Evolutionary conservation across 2,113 vertebrate genomes (phyloP), one percentile per base, ranked within the genome.

Genomic region (Rhipidura dahli): DNA sequence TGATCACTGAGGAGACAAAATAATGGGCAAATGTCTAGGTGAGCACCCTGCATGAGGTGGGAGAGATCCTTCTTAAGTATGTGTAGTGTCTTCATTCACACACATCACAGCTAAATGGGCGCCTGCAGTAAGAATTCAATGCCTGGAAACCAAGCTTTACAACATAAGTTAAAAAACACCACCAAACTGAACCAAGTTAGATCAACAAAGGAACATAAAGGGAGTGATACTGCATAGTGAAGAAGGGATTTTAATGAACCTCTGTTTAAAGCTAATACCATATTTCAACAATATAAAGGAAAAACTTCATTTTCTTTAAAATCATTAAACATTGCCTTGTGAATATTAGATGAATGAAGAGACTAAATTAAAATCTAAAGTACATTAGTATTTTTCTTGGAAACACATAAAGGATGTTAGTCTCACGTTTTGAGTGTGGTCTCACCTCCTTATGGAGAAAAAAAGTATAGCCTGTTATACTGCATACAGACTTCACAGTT

Each of bases 71-170:
- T 35, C 44, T 15, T 64, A 78, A 45, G 13, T 2, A 23, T 16
- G 15, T 0, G 0, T 11, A 42, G 21, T 37, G 27, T n/a, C 39
- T 40, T 17, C 50, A 82, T 45, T 60, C 3, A 7, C 16, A 72
- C 11, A n/a, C 15, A 22, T 53, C 65, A 73, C 35, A 73, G 24
- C 40, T 33, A 54, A 54, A 88, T 2, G 4, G 9, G 35, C 0
- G 5, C 5, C 22, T 16, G 20, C 4, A 77, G 7, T 54, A 86
- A 45, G 24, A 69, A 64, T 39, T 54, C 31, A 72, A 3, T 12
- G 11, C 7, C 0, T 77, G 33, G 39, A 64, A 88, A 60, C 13
- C 26, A 70, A 83, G 24, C 5, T 79, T 60, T 60, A 47, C 11
- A 73, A 45, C 3, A 3, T 5, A 28, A 45, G 13, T 40, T 10